Conservation (phyloP, 2,113 vertebrate genomes). For the Gallinago paraguaiae region DNA sequence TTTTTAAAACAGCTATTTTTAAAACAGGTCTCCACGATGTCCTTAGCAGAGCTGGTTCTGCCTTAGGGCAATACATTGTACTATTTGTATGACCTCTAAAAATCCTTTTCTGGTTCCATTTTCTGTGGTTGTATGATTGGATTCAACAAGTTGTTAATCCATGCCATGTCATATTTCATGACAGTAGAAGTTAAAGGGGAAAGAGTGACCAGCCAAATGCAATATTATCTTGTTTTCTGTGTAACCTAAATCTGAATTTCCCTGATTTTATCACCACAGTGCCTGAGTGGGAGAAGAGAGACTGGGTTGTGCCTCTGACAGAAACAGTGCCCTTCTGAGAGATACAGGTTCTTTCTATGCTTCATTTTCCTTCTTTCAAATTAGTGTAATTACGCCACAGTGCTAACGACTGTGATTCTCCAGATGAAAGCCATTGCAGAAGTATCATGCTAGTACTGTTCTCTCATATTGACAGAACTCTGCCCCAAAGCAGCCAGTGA, state of each 20-base stretch:
- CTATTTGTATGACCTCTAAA: background rate
- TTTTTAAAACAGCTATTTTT: background rate
- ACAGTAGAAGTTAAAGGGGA: background rate
- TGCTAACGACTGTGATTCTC: background rate
- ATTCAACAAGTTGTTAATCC: slow-evolving; percentile 27
- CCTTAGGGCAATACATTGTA: background rate
- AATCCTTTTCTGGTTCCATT: background rate
- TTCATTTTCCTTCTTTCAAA: background rate
- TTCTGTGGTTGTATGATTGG: background rate
- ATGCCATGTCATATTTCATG: background rate
- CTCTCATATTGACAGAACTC: background rate
- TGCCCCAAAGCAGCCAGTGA: background rate
- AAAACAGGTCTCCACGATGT: background rate
- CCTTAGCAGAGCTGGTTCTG: background rate
- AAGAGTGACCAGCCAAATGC: background rate
- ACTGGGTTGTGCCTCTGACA: background rate
- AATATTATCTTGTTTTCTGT: background rate
- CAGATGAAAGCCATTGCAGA: background rate
- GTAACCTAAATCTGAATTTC: slow-evolving; percentile 14
- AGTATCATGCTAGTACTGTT: background rate
- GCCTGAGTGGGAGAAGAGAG: background rate
- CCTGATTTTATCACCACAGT: background rate
- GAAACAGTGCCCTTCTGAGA: background rate
- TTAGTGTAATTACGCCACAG: background rate
- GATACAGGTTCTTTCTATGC: background rate